Evolutionary conservation across 2,797 vertebrate species (phyloP).

Genomic region (Lagocephalus sceleratus): DNA sequence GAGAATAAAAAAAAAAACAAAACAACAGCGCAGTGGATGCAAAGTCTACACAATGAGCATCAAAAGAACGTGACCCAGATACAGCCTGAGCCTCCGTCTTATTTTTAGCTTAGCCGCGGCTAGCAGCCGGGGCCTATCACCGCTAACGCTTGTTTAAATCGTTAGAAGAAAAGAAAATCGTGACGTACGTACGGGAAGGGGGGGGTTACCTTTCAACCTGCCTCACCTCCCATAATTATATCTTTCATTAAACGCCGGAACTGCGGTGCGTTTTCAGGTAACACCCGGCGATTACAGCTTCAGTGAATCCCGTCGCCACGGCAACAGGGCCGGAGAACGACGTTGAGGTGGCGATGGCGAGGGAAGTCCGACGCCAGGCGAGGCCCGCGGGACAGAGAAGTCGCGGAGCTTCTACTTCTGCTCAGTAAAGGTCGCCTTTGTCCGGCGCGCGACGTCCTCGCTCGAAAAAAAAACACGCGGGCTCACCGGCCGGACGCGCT

Average conservation of each 20-base stretch:
- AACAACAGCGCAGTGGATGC: conserved; percentile 14
- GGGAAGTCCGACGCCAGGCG: not conserved
- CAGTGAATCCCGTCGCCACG: not conserved
- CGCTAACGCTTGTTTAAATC: conserved; percentile 31
- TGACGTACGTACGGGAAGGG: too few relatives aligned
- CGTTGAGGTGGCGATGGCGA: not conserved
- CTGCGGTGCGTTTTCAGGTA: too few relatives aligned
- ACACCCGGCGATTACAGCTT: not conserved
- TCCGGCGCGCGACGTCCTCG: too few relatives aligned
- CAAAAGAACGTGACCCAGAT: conserved; percentile 56
- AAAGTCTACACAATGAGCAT: conserved; percentile 38
- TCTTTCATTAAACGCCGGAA: too few relatives aligned
- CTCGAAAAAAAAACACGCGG: too few relatives aligned
- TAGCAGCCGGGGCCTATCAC: conserved; percentile 30
- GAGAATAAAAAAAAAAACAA: conserved; percentile 1
- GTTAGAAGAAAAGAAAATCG: too few relatives aligned
- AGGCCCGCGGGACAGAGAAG: too few relatives aligned
- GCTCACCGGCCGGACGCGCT: conserved; percentile 13
- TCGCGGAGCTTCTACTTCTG: conserved; percentile 41
- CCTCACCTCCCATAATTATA: not conserved
- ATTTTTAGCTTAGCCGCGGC: conserved; percentile 53
- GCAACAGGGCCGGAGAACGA: not conserved
- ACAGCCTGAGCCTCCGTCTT: conserved; percentile 34
- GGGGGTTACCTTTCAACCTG: conserved; percentile 17
- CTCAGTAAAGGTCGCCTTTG: conserved; percentile 47